Conservation (phyloP, 2,797 vertebrate species). For the Menidia menidia region DNA sequence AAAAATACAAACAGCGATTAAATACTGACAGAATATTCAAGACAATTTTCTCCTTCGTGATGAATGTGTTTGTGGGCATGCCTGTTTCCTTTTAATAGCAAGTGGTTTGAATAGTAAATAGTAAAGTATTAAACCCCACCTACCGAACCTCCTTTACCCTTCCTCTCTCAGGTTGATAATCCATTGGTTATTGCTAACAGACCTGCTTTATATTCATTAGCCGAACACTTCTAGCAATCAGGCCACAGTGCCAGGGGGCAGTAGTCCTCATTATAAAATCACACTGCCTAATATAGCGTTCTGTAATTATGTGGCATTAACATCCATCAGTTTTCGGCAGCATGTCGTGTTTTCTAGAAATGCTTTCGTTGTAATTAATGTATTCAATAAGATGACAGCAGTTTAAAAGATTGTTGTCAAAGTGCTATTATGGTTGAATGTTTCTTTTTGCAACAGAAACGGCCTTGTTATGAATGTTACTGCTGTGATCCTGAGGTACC, state of each 20-base stretch:
- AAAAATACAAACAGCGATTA: slow-evolving; percentile 12
- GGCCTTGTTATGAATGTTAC: slow-evolving; percentile 10
- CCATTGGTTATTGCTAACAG: slow-evolving; percentile 78
- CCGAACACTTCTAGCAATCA: slow-evolving; percentile 83
- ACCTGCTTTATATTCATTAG: slow-evolving; percentile 86
- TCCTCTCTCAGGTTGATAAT: slow-evolving; percentile 73
- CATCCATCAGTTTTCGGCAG: slow-evolving; percentile 82
- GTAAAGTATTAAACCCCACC: slow-evolving; percentile 50
- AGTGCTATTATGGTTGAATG: slow-evolving; percentile 37
- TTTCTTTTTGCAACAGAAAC: slow-evolving; percentile 8
- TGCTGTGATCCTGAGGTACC: not conserved
- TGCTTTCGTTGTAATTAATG: slow-evolving; percentile 55
- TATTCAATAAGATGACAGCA: slow-evolving; percentile 51
- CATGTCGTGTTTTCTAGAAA: slow-evolving; percentile 72
- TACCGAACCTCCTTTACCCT: slow-evolving; percentile 16
- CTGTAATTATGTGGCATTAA: slow-evolving; percentile 86
- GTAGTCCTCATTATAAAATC: slow-evolving; percentile 81
- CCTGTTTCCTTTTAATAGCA: slow-evolving; percentile 61
- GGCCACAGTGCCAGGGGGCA: slow-evolving; percentile 80
- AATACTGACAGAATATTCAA: slow-evolving; percentile 10
- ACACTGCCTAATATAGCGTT: slow-evolving; percentile 82
- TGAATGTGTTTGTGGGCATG: slow-evolving; percentile 29
- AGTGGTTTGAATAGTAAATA: slow-evolving; percentile 34
- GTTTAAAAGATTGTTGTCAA: slow-evolving; percentile 39
- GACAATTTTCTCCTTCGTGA: slow-evolving; percentile 27